Base-by-base conservation (phyloP, 2,888 invertebrate genomes). In the Mesorhabditis spiculigera region DNA sequence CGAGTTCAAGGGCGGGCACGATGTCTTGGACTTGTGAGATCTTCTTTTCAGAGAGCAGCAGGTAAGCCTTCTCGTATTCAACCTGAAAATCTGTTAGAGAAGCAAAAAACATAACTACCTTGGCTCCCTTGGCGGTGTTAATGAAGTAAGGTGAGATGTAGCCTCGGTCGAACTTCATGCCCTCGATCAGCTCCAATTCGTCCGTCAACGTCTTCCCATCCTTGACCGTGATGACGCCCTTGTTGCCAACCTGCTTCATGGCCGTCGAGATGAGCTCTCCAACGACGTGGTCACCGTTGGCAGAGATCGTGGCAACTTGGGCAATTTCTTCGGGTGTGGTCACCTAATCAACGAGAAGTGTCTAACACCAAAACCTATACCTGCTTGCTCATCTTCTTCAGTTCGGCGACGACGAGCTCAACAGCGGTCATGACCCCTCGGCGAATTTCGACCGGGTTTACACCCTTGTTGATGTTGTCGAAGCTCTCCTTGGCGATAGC, bases 81-180 rank as follows among this genome's bases (percentile, higher is more conserved):
- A 95, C 75, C 93, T 89, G 95, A 28, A 72, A 69, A 45, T 66
- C 41, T 45, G 10, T 42, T 41, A 41, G n/a, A 65, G 63, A 68
- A 68, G 41, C 6, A 43, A 42, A 16, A 42, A 5, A 28, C 13
- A 2, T 45, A 41, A 50, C 28, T 13, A 74, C 84, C 77, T 85
- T 85, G 62, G 84, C 85, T 70, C 91, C 98, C 89, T 98, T 99
- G 8, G 93, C 90, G 0, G 95, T 93, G 88, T 98, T 98, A 86
- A 98, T 98, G 89, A 98, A 98, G 88, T 98, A 99, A 63, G 98
- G 98, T 73, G 98, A 98, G 88, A 98, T 97, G 88, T 97, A 98
- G 78, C 98, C 98, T 84, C 98, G 90, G 87, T 98, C 98, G 87
- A 99, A 97, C 88, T 83, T 85, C 95, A 98, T 94, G 84, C 98